These are phyloP conservation scores for Shinisaurus crocodilurus DNA, from an alignment of 2,113 vertebrate species.

Conservation along the genomic window DNA sequence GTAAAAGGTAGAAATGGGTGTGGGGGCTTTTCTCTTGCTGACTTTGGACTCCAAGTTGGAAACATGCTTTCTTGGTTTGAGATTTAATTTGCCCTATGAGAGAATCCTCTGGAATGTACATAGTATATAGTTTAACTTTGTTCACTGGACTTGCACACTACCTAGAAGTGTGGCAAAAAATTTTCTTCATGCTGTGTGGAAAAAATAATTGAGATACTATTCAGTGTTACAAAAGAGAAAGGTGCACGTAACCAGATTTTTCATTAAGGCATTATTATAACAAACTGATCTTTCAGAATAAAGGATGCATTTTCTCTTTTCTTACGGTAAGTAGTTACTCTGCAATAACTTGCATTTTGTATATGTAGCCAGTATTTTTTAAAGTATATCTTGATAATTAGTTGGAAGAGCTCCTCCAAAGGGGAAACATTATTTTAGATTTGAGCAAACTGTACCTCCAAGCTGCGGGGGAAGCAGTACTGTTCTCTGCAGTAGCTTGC, in stretches of 20 bases:
- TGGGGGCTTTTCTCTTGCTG: neutral
- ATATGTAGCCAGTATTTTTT: neutral
- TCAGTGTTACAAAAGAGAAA: neutral
- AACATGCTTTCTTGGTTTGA: neutral
- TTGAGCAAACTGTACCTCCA: neutral
- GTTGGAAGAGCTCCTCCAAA: neutral
- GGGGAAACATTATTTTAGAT: neutral
- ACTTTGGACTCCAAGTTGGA: neutral
- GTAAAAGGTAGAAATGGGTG: neutral
- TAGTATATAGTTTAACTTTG: neutral
- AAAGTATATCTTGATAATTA: neutral
- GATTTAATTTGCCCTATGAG: neutral
- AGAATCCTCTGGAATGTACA: neutral
- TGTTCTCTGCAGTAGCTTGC: neutral
- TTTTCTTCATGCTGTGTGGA: neutral
- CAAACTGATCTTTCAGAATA: neutral
- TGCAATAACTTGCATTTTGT: neutral
- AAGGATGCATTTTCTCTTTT: neutral
- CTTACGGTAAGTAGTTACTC: neutral
- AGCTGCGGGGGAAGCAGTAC: neutral
- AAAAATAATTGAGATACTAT: neutral
- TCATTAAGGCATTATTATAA: neutral
- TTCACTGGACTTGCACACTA: neutral
- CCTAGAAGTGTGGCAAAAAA: too few relatives aligned
- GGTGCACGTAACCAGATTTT: neutral